Evolutionary conservation across 2,888 invertebrate genomes (phyloP), one percentile per base, ranked within the genome.

Genomic region (Oithona nana): DNA sequence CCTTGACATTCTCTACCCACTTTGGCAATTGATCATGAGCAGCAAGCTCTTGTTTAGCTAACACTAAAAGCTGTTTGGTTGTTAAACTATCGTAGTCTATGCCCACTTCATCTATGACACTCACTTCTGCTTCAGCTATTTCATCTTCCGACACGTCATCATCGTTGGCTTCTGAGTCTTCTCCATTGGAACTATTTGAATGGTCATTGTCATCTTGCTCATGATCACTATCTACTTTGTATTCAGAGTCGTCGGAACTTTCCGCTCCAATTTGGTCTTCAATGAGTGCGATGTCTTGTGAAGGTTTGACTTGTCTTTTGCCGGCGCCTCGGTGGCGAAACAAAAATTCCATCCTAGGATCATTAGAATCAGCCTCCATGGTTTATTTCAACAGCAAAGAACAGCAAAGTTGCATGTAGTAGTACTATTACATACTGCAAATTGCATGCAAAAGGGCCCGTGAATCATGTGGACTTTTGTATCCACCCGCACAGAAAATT

Each of bases 191-290:
- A 16, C 30, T 30, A 30, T 28, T 28, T 13, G 57, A 57, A 3
- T 16, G 20, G 3, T 60, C 63, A 16, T 51, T 31, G 11, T 48
- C 61, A 1, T 20, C 31, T 88, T 89, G 76, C 87, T 88, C 60
- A 86, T 87, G 65, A 85, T 88, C 65, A 87, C 87, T 71, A 87
- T 68, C 88, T 64, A 88, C 88, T 62, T 90, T 81, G 74, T 92
- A 93, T 75, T 93, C 93, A 65, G 90, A 92, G 74, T 93, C 93
- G 71, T 93, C 90, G 0, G 89, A 89, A 71, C 90, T 90, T 72
- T 88, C 88, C 48, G 85, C 90, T 64, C 56, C 57, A 48, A 65
- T 54, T 26, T 66, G 65, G 30, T 66, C 57, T 28, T 66, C 66
- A 1, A 66, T 64, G n/a, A 66, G 61, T 49, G 66, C 66, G 28